Evolutionary conservation across 2,888 invertebrate genomes (phyloP), one percentile per base, ranked within the genome.

Genomic region (Malthinus flaveolus): DNA sequence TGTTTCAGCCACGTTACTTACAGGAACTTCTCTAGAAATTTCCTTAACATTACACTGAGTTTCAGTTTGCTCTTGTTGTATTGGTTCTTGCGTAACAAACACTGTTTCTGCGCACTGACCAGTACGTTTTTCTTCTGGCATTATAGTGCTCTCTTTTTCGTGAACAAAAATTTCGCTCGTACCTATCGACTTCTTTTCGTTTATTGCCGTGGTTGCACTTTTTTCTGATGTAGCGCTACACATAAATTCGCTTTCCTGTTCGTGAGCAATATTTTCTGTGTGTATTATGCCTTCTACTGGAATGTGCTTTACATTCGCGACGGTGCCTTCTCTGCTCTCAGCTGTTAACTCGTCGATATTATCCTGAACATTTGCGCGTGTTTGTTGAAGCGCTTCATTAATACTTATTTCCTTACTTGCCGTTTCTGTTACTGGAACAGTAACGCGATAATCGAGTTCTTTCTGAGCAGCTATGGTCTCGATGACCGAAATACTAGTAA

Each of bases 401-500:
- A 76, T 74, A 55, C 77, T 73, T 15, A 75, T 69, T 12, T 75
- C 77, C 7, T 70, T 70, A 60, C 74, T 73, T 1, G 71, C 76
- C 57, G 72, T 71, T 62, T 71, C 69, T 11, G 36, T 44, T 37
- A 58, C 53, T 59, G 67, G 64, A n/a, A 53, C 46, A 52, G 67
- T 64, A n/a, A 62, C 56, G 44, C 63, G 62, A 44, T 70, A 69
- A 37, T 68, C 60, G 58, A 69, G 68, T 39, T 69, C 73, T 78
- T 83, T 82, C 71, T 73, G 77, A 33, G 82, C 76, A 7, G 80
- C 71, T 46, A 81, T 64, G 1, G 82, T 71, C 76, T 86, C 84
- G 10, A 82, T 85, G 9, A 87, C 78, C 65, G 82, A 82, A 47
- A 90, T 64, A 63, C 85, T 75, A 75, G 84, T 81, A 70, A 77